phyloP scores from a whole-genome alignment of 2,113 vertebrate species.

The Heptranchias perlo region DNA sequence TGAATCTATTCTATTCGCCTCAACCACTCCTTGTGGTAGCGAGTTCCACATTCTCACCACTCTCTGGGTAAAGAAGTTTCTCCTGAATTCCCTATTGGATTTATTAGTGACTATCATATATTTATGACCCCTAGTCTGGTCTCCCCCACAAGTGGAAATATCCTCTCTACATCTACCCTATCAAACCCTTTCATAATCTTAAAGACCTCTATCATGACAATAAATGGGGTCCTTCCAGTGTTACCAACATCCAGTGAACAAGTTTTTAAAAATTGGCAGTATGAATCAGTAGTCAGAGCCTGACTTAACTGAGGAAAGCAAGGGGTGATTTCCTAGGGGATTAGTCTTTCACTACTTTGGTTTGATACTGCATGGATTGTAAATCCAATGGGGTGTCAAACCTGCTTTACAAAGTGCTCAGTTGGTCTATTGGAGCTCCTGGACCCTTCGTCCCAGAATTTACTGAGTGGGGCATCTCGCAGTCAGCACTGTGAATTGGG shows the following conservation, averaged over 20 bases:
- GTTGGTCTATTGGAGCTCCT: neutral
- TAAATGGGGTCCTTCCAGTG: neutral
- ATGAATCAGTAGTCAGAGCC: neutral
- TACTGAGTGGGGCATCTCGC: neutral
- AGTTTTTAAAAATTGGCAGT: neutral
- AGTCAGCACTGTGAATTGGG: neutral
- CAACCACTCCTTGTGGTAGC: too few species aligned
- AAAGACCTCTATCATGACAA: too few species aligned
- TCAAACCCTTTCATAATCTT: too few species aligned
- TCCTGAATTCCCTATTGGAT: too few species aligned
- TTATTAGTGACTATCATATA: too few species aligned
- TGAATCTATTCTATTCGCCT: too few species aligned
- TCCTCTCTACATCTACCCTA: too few species aligned
- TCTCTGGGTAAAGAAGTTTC: too few species aligned
- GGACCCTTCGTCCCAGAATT: neutral
- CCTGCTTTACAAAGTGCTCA: neutral
- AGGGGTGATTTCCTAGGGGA: neutral
- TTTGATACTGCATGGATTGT: neutral
- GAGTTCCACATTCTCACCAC: too few species aligned
- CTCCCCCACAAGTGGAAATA: too few species aligned
- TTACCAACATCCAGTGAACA: neutral
- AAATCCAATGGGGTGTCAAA: neutral
- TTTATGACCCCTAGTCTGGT: too few species aligned
- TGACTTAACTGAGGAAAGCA: neutral
- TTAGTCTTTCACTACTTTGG: neutral